Conservation (phyloP, 2,113 vertebrate species). For the Microtus ochrogaster region DNA sequence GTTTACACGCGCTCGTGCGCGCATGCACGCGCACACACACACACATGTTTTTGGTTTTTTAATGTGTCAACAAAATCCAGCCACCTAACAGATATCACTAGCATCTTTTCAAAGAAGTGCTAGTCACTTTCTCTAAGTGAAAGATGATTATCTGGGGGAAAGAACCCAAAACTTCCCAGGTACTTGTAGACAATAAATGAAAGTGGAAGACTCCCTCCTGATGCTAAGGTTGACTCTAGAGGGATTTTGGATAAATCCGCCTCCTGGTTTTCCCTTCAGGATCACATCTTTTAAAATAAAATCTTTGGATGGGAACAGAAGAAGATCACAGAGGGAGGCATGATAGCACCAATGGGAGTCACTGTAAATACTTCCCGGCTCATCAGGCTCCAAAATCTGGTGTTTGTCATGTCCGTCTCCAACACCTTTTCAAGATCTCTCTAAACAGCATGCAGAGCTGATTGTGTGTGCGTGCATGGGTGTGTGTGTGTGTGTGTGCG, state of each 20-base stretch:
- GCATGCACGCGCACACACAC: background rate
- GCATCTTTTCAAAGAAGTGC: background rate
- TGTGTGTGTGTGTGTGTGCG: too few species aligned
- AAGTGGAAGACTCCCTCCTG: background rate
- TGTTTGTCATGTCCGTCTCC: too few species aligned
- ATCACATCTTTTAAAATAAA: slow-evolving; percentile 19
- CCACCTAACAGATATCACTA: background rate
- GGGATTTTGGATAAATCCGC: background rate
- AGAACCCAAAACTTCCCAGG: background rate
- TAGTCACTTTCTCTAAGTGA: slow-evolving; percentile 47
- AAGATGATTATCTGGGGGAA: slow-evolving; percentile 32
- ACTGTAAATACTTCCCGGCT: too few species aligned
- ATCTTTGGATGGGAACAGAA: background rate
- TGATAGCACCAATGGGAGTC: too few species aligned
- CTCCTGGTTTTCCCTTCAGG: slow-evolving; percentile 8
- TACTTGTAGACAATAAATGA: slow-evolving; percentile 45
- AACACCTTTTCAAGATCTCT: too few species aligned
- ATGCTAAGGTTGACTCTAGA: background rate
- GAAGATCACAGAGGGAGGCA: too few species aligned
- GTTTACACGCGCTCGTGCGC: background rate
- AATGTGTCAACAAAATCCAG: background rate
- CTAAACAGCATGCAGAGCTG: too few species aligned
- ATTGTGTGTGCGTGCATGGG: too few species aligned
- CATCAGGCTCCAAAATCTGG: too few species aligned
- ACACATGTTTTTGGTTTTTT: background rate